A percentile compares a stretch with the other conserved stretches of the same genome.
Conservation (phyloP, 2,113 vertebrate species). For the Spizaetus ornatus region DNA sequence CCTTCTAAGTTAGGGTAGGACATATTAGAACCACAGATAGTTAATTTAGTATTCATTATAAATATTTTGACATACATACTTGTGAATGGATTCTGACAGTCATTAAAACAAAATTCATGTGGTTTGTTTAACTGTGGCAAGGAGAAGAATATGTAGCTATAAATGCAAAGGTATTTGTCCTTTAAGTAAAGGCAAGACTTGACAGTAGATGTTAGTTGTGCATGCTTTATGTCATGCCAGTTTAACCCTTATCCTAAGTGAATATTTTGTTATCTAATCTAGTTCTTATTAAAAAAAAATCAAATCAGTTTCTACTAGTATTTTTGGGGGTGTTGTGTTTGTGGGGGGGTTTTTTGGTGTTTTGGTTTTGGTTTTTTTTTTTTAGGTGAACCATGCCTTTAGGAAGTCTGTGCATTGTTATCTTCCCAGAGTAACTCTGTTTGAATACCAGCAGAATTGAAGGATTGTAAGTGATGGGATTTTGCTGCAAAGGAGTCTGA, state of each 20-base stretch:
- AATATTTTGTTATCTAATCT: neutral
- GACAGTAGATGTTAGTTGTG: neutral
- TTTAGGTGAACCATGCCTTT: neutral
- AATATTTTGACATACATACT: neutral
- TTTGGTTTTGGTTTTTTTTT: neutral
- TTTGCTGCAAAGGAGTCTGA: neutral
- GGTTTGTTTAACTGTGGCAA: neutral
- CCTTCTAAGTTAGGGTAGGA: neutral
- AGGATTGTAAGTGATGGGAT: neutral
- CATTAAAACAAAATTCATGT: neutral
- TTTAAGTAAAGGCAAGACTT: neutral
- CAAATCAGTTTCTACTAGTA: neutral
- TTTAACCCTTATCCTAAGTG: neutral
- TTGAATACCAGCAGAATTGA: neutral
- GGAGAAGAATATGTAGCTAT: neutral
- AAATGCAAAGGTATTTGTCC: neutral
- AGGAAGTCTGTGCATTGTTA: neutral
- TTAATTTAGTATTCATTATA: neutral
- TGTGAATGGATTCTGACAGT: neutral
- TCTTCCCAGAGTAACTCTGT: neutral
- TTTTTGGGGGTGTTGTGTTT: neutral
- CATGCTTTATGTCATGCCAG: neutral
- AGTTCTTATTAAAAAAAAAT: neutral
- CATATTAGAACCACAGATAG: neutral
- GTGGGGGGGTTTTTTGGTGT: neutral